Evolutionary conservation across 2,113 vertebrate genomes (phyloP).

Genomic region (Silurus asotus): DNA sequence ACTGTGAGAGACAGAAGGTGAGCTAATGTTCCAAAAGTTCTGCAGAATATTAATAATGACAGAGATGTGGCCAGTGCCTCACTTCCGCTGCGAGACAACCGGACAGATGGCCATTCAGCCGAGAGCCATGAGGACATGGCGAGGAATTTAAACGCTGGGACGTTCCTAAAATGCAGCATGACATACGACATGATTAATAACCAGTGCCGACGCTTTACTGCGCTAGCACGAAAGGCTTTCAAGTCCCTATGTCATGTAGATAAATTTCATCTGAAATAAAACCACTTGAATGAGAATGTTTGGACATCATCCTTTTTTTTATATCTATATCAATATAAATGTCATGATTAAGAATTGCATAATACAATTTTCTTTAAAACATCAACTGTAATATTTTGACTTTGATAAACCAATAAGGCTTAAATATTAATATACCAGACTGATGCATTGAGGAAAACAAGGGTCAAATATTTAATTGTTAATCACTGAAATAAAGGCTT

Average conservation of each 20-base stretch:
- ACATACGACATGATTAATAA: not conserved
- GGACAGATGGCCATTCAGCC: conserved; percentile 39
- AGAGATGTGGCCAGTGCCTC: not conserved
- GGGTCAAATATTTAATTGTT: not conserved
- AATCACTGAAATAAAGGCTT: not conserved
- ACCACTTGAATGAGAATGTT: not conserved
- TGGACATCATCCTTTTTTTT: too few relatives aligned
- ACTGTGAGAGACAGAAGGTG: conserved; percentile 24
- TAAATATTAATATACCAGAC: not conserved
- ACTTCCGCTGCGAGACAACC: not conserved
- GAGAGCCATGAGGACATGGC: not conserved
- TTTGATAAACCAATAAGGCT: not conserved
- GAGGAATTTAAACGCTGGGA: conserved; percentile 29
- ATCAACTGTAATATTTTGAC: too few relatives aligned
- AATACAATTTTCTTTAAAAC: not conserved
- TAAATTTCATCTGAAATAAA: not conserved
- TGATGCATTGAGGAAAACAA: not conserved
- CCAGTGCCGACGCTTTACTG: not conserved
- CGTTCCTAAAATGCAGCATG: not conserved
- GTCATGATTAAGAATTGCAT: not conserved
- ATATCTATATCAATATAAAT: not conserved
- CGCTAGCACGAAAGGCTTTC: not conserved
- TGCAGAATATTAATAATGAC: conserved; percentile 30
- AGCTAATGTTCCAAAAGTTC: conserved; percentile 19
- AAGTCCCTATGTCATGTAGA: not conserved